Evolutionary conservation across 2,888 invertebrate genomes (phyloP).

Genomic region (Aporophyla nigra): DNA sequence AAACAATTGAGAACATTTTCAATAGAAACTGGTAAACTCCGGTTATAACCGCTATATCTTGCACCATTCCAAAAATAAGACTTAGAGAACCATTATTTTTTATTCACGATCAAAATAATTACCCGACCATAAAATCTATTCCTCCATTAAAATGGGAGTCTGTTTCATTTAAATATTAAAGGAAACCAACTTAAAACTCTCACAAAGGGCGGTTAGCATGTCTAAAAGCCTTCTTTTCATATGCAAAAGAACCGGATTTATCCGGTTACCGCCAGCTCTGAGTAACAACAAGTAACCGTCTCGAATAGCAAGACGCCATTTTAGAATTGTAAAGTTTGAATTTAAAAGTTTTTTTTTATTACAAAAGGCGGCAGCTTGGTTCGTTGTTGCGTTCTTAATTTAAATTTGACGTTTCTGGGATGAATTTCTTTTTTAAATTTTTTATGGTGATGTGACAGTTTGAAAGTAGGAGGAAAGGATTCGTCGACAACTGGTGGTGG

Average conservation of each 20-base stretch:
- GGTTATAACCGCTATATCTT: not conserved
- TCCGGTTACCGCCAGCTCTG: conserved; percentile 61
- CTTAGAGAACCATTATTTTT: conserved; percentile 1
- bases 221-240: conserved; percentile 67
- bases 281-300: conserved; percentile 63
- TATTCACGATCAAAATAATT: conserved; percentile 38
- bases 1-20: not conserved
- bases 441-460: conserved; percentile 41
- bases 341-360: conserved; percentile 49
- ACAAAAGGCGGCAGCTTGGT: conserved; percentile 44
- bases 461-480: conserved; percentile 5
- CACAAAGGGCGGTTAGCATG: conserved; percentile 61
- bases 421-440: conserved; percentile 24
- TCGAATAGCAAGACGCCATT: conserved; percentile 58
- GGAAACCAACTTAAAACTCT: conserved; percentile 55
- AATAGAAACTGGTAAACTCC: not conserved
- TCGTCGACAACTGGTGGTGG: not conserved
- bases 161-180: conserved; percentile 65
- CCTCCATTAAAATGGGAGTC: conserved; percentile 41
- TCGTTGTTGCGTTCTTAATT: conserved; percentile 56
- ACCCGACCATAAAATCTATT: conserved; percentile 42
- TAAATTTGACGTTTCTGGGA: conserved; percentile 45
- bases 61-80: not conserved
- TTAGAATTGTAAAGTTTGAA: conserved; percentile 59
- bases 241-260: conserved; percentile 69